phyloP scores from a whole-genome alignment of 2,113 vertebrate species.

The Morphnarchus princeps region DNA sequence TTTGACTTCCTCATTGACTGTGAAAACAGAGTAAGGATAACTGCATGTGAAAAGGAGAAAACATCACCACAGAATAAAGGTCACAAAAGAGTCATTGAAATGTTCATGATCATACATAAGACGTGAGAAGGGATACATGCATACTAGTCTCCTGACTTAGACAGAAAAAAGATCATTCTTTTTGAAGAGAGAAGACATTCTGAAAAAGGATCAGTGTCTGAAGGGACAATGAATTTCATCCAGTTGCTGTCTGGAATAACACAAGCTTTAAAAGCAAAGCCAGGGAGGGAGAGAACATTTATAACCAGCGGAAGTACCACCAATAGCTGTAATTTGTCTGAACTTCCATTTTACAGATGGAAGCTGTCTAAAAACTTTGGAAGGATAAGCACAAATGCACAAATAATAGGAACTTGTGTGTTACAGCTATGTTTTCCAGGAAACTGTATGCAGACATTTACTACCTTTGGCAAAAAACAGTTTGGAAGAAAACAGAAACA shows the following conservation, averaged over 20 bases:
- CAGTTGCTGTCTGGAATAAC: not conserved
- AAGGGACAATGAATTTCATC: not conserved
- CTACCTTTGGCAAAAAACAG: not conserved
- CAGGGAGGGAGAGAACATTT: not conserved
- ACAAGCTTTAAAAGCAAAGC: not conserved
- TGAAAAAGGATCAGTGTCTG: not conserved
- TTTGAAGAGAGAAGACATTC: not conserved
- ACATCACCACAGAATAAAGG: not conserved
- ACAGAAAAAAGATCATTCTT: not conserved
- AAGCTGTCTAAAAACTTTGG: not conserved
- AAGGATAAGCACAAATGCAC: not conserved
- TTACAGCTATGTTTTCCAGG: not conserved
- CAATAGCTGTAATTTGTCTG: not conserved
- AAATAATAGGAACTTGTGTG: not conserved
- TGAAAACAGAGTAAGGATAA: not conserved
- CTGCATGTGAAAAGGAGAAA: not conserved
- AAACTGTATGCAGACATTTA: not conserved
- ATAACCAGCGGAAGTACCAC: not conserved
- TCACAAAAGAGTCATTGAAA: not conserved
- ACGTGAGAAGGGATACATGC: not conserved
- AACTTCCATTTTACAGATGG: not conserved
- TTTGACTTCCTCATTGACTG: not conserved
- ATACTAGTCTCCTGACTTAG: not conserved
- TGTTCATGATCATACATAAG: conserved; percentile 1
- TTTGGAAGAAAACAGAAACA: not conserved